Percentiles rank a stretch among this genome's conserved stretches.
These are phyloP conservation scores for Itoplectis maculator DNA, from an alignment of 2,888 invertebrate genomes.

Conservation along the genomic window DNA sequence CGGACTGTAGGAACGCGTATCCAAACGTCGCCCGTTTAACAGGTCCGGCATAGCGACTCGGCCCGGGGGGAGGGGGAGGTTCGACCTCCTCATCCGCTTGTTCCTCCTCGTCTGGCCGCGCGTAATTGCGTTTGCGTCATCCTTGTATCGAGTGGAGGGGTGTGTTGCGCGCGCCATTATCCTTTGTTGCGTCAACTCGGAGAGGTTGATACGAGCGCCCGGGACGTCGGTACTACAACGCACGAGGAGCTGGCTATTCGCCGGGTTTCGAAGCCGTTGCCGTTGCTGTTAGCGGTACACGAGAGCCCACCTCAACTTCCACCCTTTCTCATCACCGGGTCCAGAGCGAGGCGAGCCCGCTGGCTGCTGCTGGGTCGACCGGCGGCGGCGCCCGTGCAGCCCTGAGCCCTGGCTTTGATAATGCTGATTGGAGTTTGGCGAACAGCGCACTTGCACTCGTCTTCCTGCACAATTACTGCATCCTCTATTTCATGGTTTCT, in stretches of 20 bases:
- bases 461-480: constrained; percentile 73
- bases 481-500: constrained; percentile 71
- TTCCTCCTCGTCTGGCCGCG: constrained; percentile 62
- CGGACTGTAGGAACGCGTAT: constrained; percentile 3
- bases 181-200: constrained; percentile 70
- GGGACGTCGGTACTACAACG: constrained; percentile 42
- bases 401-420: constrained; percentile 76
- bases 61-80: too few relatives aligned
- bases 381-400: constrained; percentile 45
- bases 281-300: constrained; percentile 43
- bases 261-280: constrained; percentile 53
- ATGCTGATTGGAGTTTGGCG: constrained; percentile 80
- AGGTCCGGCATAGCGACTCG: constrained; percentile 32
- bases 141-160: constrained; percentile 70
- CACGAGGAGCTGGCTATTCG: constrained; percentile 52
- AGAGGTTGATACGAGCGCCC: constrained; percentile 31
- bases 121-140: constrained; percentile 81
- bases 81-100: constrained; percentile 52
- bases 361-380: constrained; percentile 38
- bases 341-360: too few relatives aligned
- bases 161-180: constrained; percentile 74
- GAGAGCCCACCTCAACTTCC: constrained; percentile 59
- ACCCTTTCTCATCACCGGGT: constrained; percentile 75
- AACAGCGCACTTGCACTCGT: constrained; percentile 67
- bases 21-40: constrained; percentile 41